Conservation (phyloP, 2,888 invertebrate genomes). For the Platycheirus rosarum region DNA sequence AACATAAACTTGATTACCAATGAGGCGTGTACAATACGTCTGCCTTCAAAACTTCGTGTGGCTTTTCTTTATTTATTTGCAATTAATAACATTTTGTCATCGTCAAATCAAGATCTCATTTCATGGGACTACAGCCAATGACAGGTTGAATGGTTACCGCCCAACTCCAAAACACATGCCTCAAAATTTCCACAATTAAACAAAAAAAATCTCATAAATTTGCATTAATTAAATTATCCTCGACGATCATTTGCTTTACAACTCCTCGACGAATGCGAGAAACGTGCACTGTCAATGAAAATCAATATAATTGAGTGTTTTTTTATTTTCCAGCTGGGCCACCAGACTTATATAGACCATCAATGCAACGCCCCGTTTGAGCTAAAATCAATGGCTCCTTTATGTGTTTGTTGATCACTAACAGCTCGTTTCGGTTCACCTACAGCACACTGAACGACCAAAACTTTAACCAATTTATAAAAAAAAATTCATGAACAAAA, state of each 20-base stretch:
- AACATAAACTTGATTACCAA: no score
- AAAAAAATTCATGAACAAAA: no score
- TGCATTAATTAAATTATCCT: conserved; percentile 72
- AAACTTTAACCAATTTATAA: no score
- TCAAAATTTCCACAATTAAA: conserved; percentile 70
- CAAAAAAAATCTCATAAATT: conserved; percentile 72
- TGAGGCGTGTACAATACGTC: background rate
- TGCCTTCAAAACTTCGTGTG: background rate
- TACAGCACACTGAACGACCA: no score
- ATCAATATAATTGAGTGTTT: conserved; percentile 56
- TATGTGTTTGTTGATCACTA: no score
- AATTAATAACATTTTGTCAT: conserved; percentile 58
- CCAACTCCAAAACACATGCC: conserved; percentile 61
- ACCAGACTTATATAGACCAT: conserved; percentile 26
- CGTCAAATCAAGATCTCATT: conserved; percentile 50
- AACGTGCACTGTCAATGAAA: conserved; percentile 57
- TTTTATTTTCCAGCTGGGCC: conserved; percentile 56
- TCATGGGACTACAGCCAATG: conserved; percentile 46
- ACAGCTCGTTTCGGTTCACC: no score
- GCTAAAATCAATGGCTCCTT: background rate
- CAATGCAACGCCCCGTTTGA: conserved; percentile 31
- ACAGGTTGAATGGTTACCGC: conserved; percentile 41
- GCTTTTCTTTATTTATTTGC: conserved; percentile 27
- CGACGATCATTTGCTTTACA: conserved; percentile 38
- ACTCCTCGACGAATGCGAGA: conserved; percentile 23